Conservation (phyloP, 2,797 vertebrate genomes). For the Gymnothorax javanicus region DNA sequence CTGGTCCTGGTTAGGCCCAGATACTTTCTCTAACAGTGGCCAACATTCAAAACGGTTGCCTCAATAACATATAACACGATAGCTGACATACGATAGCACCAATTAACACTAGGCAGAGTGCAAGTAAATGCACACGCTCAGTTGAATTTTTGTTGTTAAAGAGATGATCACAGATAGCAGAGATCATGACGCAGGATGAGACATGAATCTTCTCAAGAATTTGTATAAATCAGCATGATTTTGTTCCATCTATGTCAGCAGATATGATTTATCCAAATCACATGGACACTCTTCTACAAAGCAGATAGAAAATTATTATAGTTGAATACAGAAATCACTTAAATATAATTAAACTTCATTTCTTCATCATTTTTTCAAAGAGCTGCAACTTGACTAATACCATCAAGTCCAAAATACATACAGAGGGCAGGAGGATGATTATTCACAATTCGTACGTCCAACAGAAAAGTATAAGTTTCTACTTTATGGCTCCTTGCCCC, state of each 20-base stretch:
- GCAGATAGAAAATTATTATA: not conserved
- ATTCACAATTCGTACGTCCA: not conserved
- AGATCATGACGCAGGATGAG: not conserved
- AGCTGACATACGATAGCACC: not conserved
- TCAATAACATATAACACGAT: not conserved
- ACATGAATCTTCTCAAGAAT: not conserved
- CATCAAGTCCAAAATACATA: conserved; percentile 40
- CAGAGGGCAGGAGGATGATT: conserved; percentile 32
- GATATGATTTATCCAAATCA: not conserved
- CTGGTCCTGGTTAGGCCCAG: conserved; percentile 57
- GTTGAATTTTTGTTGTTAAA: not conserved
- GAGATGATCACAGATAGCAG: not conserved
- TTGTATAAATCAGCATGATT: not conserved
- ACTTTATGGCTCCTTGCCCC: not conserved
- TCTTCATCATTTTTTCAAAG: not conserved
- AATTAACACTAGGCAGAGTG: not conserved
- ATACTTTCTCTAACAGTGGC: conserved; percentile 34
- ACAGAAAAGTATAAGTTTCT: not conserved
- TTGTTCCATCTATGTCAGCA: not conserved
- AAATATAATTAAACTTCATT: not conserved
- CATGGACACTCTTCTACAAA: not conserved
- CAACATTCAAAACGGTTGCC: conserved; percentile 17
- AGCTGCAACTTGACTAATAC: conserved; percentile 48
- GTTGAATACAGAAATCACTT: no score
- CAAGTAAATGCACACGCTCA: not conserved